A percentile compares a stretch with the other conserved stretches of the same genome.
Conservation (phyloP, 2,797 vertebrate genomes). For the Delichon dasypus region DNA sequence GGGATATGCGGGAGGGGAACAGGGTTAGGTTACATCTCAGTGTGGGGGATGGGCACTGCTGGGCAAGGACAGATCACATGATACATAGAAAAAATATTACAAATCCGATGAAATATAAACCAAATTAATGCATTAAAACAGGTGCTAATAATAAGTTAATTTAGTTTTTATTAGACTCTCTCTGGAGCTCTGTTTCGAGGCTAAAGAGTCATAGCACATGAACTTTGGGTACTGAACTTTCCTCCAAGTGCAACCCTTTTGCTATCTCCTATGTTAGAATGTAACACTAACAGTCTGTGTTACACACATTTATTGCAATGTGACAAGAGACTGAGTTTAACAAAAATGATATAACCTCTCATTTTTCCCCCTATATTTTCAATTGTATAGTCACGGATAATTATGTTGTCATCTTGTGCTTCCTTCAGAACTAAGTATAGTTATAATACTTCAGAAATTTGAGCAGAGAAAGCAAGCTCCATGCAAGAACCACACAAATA, state of each 20-base stretch:
- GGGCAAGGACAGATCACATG: no score
- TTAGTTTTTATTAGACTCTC: not conserved
- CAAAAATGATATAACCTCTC: not conserved
- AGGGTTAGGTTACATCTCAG: no score
- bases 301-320: not conserved
- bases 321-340: not conserved
- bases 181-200: not conserved
- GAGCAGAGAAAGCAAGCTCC: not conserved
- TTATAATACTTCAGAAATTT: not conserved
- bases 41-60: no score
- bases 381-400: not conserved
- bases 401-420: not conserved
- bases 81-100: no score
- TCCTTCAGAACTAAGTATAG: not conserved
- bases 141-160: not conserved
- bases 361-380: not conserved
- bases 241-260: not conserved
- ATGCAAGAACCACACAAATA: not conserved
- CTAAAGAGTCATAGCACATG: not conserved
- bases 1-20: no score
- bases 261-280: not conserved
- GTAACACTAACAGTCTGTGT: not conserved
- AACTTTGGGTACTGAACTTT: not conserved
- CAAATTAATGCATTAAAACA: no score
- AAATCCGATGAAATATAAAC: no score